Evolutionary conservation across 2,888 invertebrate genomes (phyloP), one percentile per base, ranked within the genome.

Genomic region (Tenthredo mesomela): DNA sequence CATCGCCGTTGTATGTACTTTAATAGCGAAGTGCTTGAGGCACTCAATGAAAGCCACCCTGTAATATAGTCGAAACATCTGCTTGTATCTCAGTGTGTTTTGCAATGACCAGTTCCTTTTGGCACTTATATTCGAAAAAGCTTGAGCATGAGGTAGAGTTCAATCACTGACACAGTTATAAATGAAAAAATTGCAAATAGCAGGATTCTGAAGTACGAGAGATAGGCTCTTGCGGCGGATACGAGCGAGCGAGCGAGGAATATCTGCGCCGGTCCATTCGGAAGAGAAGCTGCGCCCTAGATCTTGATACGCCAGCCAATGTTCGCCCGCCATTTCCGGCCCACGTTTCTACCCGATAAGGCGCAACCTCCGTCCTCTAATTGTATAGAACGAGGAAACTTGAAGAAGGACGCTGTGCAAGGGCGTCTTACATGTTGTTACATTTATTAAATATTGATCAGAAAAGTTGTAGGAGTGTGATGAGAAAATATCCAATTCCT

Each of bases 331-430:
- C 61, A 80, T 40, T 80, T 80, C 80, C 80, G 88, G 88, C 87
- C 88, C 86, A 88, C 84, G 89, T 90, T 86, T 87, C 87, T 82
- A 33, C 71, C 37, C 86, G 86, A 88, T 88, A 88, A 87, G 86
- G 61, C 50, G 40, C 50, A n/a, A 80, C 58, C 37, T 61, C 50
- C 61, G 40, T 25, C 80, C 61, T 61, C 80, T 40, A 61, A 80
- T 61, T 80, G 80, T 40, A 80, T 80, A 40, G 37, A 61, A 80
- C 29, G 80, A 80, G 61, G 5, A 80, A 61, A 80, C 80, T 80
- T 25, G 40, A 9, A 40, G 40, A 18, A 58, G 40, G 40, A 80
- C 25, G 18, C 40, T n/a, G 7, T 15, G 33, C 18, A 54, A 50
- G 7, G 18, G 54, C 6, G 15, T 40, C 21, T 58, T 40, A 12